phyloP scores from a whole-genome alignment of 2,113 vertebrate species.

The Sterna hirundo region DNA sequence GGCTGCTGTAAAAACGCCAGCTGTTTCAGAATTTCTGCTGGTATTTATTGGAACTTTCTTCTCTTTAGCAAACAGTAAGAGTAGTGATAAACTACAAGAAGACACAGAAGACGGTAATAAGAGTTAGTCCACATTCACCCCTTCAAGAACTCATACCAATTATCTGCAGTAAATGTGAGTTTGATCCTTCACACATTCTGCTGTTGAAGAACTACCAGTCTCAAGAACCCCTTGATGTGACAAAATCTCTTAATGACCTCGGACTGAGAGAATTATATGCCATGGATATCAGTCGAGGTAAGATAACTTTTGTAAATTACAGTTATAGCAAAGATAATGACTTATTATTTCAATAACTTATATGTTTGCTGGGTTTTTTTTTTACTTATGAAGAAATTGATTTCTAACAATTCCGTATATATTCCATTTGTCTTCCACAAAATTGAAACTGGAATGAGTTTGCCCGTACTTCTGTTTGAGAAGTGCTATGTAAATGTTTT shows the following conservation, averaged over 20 bases:
- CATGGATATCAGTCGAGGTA: constrained; percentile 87
- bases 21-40: background rate
- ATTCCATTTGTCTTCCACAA: background rate
- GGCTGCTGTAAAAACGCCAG: background rate
- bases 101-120: constrained; percentile 92
- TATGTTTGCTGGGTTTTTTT: rapidly evolving
- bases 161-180: constrained; percentile 96
- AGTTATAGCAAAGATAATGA: background rate
- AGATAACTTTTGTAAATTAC: background rate
- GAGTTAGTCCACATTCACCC: constrained; percentile 87
- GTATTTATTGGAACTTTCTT: constrained; percentile 14
- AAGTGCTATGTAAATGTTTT: background rate
- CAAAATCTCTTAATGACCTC: constrained; percentile 88
- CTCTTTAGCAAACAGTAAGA: constrained; percentile 90
- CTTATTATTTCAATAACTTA: background rate
- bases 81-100: constrained; percentile 95
- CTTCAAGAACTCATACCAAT: constrained; percentile 83
- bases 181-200: constrained; percentile 82
- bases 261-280: constrained; percentile 93
- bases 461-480: background rate
- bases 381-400: background rate
- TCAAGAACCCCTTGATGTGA: constrained; percentile 84
- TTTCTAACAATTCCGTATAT: background rate
- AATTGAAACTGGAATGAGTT: background rate
- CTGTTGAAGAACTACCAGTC: constrained; percentile 87